Conservation (phyloP, 92 coral and sea anemone genomes). For the Phenganax subtilis region DNA sequence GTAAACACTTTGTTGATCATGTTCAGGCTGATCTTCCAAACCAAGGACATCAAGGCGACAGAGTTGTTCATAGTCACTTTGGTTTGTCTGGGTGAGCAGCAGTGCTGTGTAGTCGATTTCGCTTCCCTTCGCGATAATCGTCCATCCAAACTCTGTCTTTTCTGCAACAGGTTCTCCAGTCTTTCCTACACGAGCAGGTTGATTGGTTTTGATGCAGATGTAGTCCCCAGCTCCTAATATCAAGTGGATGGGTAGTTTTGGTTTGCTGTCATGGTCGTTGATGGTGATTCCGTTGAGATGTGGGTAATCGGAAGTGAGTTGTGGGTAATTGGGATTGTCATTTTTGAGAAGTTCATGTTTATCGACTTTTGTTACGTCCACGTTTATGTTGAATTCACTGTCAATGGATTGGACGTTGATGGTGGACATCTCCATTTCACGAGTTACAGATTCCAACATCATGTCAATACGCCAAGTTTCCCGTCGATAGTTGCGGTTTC, state of each 20-base stretch:
- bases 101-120: slow-evolving; percentile 16
- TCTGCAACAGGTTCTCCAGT: slow-evolving; percentile 33
- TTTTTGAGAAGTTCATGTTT: background rate
- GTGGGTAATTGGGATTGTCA: slow-evolving; percentile 13
- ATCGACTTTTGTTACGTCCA: background rate
- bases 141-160: slow-evolving; percentile 27
- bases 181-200: slow-evolving; percentile 6
- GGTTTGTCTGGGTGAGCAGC: slow-evolving; percentile 20
- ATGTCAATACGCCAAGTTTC: background rate
- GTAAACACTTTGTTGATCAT: slow-evolving; percentile 17
- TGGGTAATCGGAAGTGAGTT: background rate
- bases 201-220: background rate
- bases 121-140: slow-evolving; percentile 18
- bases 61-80: slow-evolving; percentile 22
- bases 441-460: slow-evolving; percentile 14
- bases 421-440: background rate
- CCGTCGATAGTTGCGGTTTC: background rate
- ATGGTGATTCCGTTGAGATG: slow-evolving; percentile 11
- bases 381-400: slow-evolving; percentile 2
- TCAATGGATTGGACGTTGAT: background rate
- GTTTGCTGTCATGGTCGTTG: slow-evolving; percentile 10
- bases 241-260: slow-evolving; percentile 13
- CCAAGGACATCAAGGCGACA: background rate
- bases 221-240: slow-evolving; percentile 27
- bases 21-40: slow-evolving; percentile 10